Evolutionary conservation across 2,888 invertebrate species (phyloP).

Genomic region (Autographa gamma): DNA sequence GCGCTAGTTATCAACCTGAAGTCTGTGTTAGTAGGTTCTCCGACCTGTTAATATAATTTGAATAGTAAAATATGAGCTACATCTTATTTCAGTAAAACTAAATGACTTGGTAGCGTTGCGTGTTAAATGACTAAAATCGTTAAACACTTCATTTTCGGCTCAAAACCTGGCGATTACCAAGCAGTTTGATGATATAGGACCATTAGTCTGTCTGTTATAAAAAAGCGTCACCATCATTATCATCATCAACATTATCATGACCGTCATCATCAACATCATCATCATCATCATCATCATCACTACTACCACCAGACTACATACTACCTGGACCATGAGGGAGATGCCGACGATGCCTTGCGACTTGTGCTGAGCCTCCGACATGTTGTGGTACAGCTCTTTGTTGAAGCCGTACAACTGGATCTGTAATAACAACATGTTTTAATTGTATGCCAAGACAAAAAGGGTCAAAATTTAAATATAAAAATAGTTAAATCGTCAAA

Average conservation of each 20-base stretch:
- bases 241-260: neutral
- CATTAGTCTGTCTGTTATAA: too few relatives aligned
- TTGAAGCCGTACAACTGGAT: conserved; percentile 99
- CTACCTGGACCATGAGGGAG: conserved; percentile 98
- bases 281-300: neutral
- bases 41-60: conserved; percentile 90
- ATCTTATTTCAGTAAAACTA: too few relatives aligned
- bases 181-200: too few relatives aligned
- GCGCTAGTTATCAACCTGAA: conserved; percentile 95
- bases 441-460: neutral
- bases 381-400: conserved; percentile 98
- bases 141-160: too few relatives aligned
- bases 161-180: too few relatives aligned
- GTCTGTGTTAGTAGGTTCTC: conserved; percentile 95
- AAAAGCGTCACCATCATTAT: neutral
- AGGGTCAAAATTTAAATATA: too few relatives aligned
- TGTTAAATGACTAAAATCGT: too few relatives aligned
- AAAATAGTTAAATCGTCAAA: too few relatives aligned
- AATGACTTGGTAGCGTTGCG: too few relatives aligned
- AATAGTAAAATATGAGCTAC: neutral
- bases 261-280: conserved; percentile 91
- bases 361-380: conserved; percentile 98
- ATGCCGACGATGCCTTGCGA: conserved; percentile 99
- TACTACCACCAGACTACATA: conserved; percentile 36
- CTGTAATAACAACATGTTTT: conserved; percentile 85